Evolutionary conservation across 2,888 invertebrate genomes (phyloP).

Genomic region (Spilarctia lutea): DNA sequence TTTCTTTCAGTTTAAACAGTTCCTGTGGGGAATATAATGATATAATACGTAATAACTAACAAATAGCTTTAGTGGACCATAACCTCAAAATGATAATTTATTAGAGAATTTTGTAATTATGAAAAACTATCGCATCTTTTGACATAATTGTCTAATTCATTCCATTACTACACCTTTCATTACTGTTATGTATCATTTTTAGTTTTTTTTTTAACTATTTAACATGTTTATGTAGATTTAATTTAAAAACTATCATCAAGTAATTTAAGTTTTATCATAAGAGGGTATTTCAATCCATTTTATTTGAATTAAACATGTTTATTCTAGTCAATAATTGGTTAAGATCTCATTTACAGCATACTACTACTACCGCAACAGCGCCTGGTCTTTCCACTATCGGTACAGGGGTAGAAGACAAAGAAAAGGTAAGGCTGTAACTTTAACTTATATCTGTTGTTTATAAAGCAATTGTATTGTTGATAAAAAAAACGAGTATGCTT

Average conservation of each 20-base stretch:
- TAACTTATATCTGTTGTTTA: background rate
- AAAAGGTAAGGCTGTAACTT: background rate
- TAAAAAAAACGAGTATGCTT: no score
- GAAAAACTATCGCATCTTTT: background rate
- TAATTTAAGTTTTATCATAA: background rate
- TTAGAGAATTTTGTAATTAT: background rate
- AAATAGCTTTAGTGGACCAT: background rate
- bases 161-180: background rate
- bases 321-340: background rate
- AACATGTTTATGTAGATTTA: background rate
- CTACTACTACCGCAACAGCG: background rate
- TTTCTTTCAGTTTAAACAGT: background rate
- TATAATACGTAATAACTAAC: background rate
- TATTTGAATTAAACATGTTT: background rate
- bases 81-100: background rate
- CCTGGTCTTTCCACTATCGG: background rate
- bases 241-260: background rate
- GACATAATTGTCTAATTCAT: background rate
- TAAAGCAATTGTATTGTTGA: no score
- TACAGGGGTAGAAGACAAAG: background rate
- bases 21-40: background rate
- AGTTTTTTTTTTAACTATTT: background rate
- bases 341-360: slow-evolving; percentile 2
- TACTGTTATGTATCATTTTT: background rate
- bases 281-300: background rate